Conservation (phyloP, 2,888 invertebrate species). For the Cheilosia grossa region DNA sequence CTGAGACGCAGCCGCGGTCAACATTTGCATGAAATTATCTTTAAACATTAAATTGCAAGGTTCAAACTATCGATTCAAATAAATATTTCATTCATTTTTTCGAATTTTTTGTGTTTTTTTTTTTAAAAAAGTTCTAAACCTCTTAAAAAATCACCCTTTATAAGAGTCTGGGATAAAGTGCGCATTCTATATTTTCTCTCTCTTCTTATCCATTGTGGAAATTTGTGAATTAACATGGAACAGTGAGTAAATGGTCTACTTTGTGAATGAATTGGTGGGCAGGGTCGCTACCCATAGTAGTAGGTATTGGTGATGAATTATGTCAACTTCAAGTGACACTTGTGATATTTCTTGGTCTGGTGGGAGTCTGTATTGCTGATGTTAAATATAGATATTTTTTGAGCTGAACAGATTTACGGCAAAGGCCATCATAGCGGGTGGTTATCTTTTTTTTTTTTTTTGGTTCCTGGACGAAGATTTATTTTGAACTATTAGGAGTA, state of each 20-base stretch:
- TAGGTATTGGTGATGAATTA: not conserved
- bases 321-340: not conserved
- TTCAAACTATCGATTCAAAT: too few relatives aligned
- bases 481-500: not conserved
- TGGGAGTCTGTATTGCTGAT: not conserved
- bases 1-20: too few relatives aligned
- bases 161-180: constrained; percentile 4
- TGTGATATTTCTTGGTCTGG: not conserved
- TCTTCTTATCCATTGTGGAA: not conserved
- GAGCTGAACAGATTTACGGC: too few relatives aligned
- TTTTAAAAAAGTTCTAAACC: too few relatives aligned
- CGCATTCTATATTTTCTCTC: not conserved
- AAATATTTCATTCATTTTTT: too few relatives aligned
- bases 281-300: not conserved
- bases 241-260: constrained; percentile 22
- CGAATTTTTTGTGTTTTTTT: too few relatives aligned
- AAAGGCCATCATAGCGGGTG: too few relatives aligned
- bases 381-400: too few relatives aligned
- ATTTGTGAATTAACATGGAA: constrained; percentile 29
- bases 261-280: constrained; percentile 15
- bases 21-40: too few relatives aligned
- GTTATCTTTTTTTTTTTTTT: too few relatives aligned
- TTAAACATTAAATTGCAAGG: too few relatives aligned
- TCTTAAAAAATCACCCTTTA: too few relatives aligned
- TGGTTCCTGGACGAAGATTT: not conserved